A percentile compares a stretch with the other conserved stretches of the same genome.
Conservation (phyloP, 2,113 vertebrate species). For the Microcebus jonahi region DNA sequence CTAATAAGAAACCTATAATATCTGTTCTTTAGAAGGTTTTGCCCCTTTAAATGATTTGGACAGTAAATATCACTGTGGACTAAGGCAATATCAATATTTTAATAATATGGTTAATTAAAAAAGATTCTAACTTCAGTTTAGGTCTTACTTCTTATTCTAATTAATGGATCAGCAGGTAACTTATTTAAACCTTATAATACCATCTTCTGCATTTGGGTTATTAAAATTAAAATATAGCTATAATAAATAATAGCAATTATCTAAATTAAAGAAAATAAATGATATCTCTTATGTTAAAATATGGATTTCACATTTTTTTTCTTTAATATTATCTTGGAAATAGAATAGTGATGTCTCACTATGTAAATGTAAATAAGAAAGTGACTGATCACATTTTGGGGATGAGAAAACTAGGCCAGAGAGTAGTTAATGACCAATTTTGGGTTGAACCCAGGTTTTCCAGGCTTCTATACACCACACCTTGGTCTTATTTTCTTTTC, state of each 20-base stretch:
- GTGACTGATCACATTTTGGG: neutral
- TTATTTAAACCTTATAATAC: constrained; percentile 31
- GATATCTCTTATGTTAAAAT: neutral
- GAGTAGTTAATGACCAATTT: neutral
- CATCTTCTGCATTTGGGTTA: constrained; percentile 6
- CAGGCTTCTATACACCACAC: neutral
- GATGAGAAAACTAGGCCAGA: neutral
- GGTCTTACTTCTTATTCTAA: neutral
- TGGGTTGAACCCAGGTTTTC: neutral
- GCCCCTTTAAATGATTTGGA: constrained; percentile 1
- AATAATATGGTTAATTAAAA: neutral
- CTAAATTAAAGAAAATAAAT: constrained; percentile 22
- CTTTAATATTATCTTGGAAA: constrained; percentile 24
- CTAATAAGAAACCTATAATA: neutral
- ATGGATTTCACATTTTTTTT: neutral
- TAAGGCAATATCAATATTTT: neutral
- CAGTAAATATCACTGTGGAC: neutral
- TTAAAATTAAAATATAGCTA: constrained; percentile 51
- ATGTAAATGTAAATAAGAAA: neutral
- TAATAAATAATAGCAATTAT: constrained; percentile 7
- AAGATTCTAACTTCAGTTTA: neutral
- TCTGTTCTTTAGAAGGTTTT: neutral
- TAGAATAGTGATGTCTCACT: neutral
- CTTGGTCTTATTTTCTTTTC: neutral
- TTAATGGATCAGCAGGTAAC: neutral